These are phyloP conservation scores for Planococcus citri DNA, from an alignment of 1,140 invertebrate genomes.

Conservation along the genomic window DNA sequence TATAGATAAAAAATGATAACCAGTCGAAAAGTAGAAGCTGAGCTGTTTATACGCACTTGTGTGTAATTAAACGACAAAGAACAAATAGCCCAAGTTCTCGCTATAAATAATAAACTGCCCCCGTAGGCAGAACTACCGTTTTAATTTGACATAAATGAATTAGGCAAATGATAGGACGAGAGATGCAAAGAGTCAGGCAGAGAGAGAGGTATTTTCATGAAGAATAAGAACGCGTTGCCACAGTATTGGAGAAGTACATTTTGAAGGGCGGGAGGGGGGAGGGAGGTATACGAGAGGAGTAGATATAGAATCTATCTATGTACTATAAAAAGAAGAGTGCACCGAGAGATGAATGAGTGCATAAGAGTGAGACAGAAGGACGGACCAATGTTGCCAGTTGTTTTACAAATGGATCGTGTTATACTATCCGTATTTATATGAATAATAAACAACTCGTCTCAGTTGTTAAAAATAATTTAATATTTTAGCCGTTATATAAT, in stretches of 20 bases:
- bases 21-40: slow-evolving; percentile 6
- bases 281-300: too few relatives aligned
- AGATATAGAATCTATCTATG: too few relatives aligned
- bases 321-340: too few relatives aligned
- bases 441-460: slow-evolving; percentile 7
- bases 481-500: slow-evolving; percentile 3
- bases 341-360: too few relatives aligned
- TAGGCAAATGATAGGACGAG: slow-evolving; percentile 9
- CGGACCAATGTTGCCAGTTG: neutral
- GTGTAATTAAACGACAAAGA: slow-evolving; percentile 3
- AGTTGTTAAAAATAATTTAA: slow-evolving; percentile 8
- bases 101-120: neutral
- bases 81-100: slow-evolving; percentile 1
- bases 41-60: neutral
- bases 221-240: neutral
- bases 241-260: too few relatives aligned
- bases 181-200: neutral
- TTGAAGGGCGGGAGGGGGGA: too few relatives aligned
- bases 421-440: neutral
- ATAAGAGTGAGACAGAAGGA: too few relatives aligned
- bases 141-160: slow-evolving; percentile 8
- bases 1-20: slow-evolving; percentile 3
- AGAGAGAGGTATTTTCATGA: neutral
- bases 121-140: neutral
- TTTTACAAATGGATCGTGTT: slow-evolving; percentile 3